Base-by-base conservation (phyloP, 2,888 invertebrate species). In the Danaus chrysippus region DNA sequence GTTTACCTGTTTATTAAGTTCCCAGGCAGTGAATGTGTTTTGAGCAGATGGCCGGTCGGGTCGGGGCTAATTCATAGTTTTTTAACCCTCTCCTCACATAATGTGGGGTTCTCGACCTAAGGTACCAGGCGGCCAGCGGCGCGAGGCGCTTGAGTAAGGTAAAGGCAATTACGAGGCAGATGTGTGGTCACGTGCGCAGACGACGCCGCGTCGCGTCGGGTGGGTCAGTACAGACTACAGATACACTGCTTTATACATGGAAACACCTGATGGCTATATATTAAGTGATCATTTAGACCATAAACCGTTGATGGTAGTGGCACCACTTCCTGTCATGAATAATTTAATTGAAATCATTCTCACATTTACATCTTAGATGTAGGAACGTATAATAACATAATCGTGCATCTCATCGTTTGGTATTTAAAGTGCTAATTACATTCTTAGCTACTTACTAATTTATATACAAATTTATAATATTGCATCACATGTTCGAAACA, bases 141-240 rank as follows among this genome's bases (percentile, higher is more conserved):
- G 60, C 44, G 61, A 59, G 46, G 68, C 65, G 67, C 54, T 64
- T 58, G 66, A 68, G 71, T 70, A 80, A 81, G 82, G 80, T 80
- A 81, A 71, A 59, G 55, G 63, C 72, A 72, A 66, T 81, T 78
- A 83, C 78, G 71, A 67, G 76, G 82, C 88, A 87, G 88, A 84
- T 87, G 86, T 72, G 71, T 34, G 54, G 74, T 77, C 87, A 82
- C 86, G 88, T 82, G 84, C 82, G 72, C 68, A 58, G 46, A 66
- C 68, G 72, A 66, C 63, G 69, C 56, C 66, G 62, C 53, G 53
- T 53, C 53, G 60, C 67, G 65, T 68, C 68, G 67, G 65, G 67
- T 68, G 69, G 71, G 68, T 72, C 69, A 68, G 69, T 70, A 58
- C 61, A 58, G 56, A 52, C n/a, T 34, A 34, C 23, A 34, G 6